Conservation (phyloP, 2,797 vertebrate species). For the Enteromius radiatus region DNA sequence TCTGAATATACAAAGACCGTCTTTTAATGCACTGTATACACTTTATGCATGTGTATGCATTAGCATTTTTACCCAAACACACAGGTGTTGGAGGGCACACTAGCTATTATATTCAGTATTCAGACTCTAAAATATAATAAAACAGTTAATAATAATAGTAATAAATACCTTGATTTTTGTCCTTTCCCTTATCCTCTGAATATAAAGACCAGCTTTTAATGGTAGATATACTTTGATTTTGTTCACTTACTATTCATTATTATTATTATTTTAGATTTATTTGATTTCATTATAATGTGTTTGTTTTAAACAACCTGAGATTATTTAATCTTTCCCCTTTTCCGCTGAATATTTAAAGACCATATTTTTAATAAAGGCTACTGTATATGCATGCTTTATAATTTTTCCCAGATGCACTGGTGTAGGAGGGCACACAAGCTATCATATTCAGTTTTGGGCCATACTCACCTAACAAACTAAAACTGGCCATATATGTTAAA, state of each 20-base stretch:
- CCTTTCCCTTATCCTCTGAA: not conserved
- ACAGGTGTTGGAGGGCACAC: not conserved
- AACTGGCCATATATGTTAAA: not conserved
- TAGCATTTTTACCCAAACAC: not conserved
- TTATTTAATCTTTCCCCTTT: not conserved
- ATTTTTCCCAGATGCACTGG: not conserved
- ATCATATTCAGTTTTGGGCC: not conserved
- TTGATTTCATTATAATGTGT: too few relatives aligned
- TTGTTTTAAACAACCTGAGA: too few relatives aligned
- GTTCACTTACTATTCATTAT: too few relatives aligned
- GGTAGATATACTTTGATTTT: too few relatives aligned
- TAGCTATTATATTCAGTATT: not conserved
- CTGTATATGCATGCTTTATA: not conserved
- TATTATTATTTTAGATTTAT: too few relatives aligned
- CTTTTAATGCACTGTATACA: not conserved
- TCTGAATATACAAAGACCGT: not conserved
- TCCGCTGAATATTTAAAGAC: not conserved
- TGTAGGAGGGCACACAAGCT: not conserved
- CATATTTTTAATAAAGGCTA: not conserved
- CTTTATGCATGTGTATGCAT: not conserved
- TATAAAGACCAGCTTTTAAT: not conserved
- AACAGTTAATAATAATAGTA: too few relatives aligned
- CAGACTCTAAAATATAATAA: not conserved
- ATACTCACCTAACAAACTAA: not conserved
- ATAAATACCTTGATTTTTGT: too few relatives aligned